These are phyloP conservation scores for Palythoa caribaeorum DNA, from an alignment of 92 coral and sea anemone genomes.

Conservation along the genomic window DNA sequence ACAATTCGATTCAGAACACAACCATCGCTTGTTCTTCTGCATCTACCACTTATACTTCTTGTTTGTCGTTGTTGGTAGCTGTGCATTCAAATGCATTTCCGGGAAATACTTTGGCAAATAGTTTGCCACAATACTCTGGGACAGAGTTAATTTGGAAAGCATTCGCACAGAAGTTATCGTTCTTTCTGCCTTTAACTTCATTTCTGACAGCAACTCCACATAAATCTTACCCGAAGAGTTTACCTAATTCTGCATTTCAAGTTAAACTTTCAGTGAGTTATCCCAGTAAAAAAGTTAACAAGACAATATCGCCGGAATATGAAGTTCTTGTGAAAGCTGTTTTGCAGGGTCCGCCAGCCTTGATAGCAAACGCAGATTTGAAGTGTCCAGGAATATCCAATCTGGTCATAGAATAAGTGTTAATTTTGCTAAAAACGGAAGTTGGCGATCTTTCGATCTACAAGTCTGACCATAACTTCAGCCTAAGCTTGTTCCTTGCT, in stretches of 20 bases:
- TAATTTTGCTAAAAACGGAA: not conserved
- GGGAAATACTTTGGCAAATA: too few species aligned
- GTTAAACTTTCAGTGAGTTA: conserved; percentile 57
- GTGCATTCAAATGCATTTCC: too few species aligned
- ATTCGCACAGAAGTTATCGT: not conserved
- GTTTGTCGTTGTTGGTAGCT: too few species aligned
- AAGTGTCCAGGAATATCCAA: conserved; percentile 41
- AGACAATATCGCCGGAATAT: conserved; percentile 41
- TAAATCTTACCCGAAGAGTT: not conserved
- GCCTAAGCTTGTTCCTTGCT: not conserved
- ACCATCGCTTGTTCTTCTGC: too few species aligned
- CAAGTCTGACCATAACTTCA: not conserved
- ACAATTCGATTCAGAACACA: too few species aligned
- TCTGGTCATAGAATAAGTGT: conserved; percentile 48
- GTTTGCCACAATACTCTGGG: too few species aligned
- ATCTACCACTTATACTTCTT: too few species aligned
- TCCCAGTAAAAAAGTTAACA: conserved; percentile 58
- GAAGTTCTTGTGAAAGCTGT: conserved; percentile 57
- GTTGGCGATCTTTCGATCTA: not conserved
- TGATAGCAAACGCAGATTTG: conserved; percentile 62
- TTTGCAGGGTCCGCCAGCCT: conserved; percentile 57
- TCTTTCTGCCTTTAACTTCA: not conserved
- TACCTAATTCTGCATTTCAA: not conserved
- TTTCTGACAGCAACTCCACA: not conserved
- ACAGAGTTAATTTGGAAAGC: too few species aligned